Conservation (phyloP, 2,797 vertebrate species). For the Rhadinocentrus ornatus region DNA sequence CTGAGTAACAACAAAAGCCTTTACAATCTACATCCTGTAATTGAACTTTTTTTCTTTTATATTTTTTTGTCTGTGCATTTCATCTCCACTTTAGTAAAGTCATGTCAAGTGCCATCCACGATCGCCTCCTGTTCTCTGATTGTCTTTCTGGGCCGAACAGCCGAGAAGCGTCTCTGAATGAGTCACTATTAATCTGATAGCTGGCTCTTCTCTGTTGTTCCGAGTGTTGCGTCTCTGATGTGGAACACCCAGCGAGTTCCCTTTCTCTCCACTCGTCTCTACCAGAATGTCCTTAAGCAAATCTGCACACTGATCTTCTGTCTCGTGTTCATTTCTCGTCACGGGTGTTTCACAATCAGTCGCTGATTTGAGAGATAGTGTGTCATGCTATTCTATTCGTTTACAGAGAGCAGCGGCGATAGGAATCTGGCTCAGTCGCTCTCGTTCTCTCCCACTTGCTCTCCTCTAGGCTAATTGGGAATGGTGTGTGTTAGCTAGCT, state of each 20-base stretch:
- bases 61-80: constrained; percentile 67
- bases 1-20: constrained; percentile 80
- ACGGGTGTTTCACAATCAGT: constrained; percentile 82
- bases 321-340: constrained; percentile 81
- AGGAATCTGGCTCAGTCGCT: constrained; percentile 75
- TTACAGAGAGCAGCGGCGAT: constrained; percentile 78
- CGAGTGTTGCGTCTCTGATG: constrained; percentile 72
- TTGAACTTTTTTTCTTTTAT: constrained; percentile 66
- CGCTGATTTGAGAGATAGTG: constrained; percentile 79
- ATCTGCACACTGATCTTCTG: constrained; percentile 77
- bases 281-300: constrained; percentile 81
- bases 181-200: constrained; percentile 78
- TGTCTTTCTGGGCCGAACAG: constrained; percentile 72
- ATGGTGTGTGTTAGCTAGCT: constrained; percentile 76
- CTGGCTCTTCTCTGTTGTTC: constrained; percentile 70
- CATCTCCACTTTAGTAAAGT: constrained; percentile 77
- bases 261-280: constrained; percentile 69
- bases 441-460: constrained; percentile 69
- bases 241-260: constrained; percentile 82
- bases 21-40: constrained; percentile 81
- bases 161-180: constrained; percentile 64
- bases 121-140: constrained; percentile 69
- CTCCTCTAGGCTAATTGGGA: constrained; percentile 83
- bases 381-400: constrained; percentile 80
- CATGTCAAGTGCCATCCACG: constrained; percentile 74